Evolutionary conservation across 2,888 invertebrate genomes (phyloP), one percentile per base, ranked within the genome.

Genomic region (Brachyptera putata): DNA sequence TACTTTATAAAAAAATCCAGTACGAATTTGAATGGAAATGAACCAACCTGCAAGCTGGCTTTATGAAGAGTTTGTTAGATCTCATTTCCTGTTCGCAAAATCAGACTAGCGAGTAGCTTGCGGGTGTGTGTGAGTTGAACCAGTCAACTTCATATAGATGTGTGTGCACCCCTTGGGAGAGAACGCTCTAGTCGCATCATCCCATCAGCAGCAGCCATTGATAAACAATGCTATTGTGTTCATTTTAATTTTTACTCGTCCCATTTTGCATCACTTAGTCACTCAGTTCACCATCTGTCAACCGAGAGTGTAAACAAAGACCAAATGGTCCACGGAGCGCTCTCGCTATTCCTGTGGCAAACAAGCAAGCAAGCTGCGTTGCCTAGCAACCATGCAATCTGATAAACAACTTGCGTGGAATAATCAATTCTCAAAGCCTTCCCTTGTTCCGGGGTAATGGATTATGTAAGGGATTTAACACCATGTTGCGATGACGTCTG

Each of bases 281-380:
- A 58, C 61, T 59, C 66, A 66, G 67, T 66, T 67, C 65, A 66
- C 67, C 68, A 69, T 69, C 69, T 69, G 69, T 69, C 69, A 68
- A 68, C 56, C 64, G 66, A 63, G n/a, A n/a, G 68, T 65, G 68
- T 68, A 69, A 69, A 69, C 69, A 69, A 63, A 66, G 66, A 63
- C 67, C 68, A 68, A 69, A 69, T 69, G 69, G 69, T 67, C 67
- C 66, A 59, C 64, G 58, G 56, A n/a, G 37, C 58, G n/a, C n/a
- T n/a, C n/a, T 11, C 30, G 58, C 58, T 39, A 37, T 24, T 37
- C 18, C 26, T 13, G 22, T 41, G 39, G 18, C 5, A 14, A 57
- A 49, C 55, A 49, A 60, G 37, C 36, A 58, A 58, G 57, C 49
- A 41, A 39, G 58, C 57, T 55, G 30, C 56, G 64, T 64, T 57